Evolutionary conservation across 2,888 invertebrate genomes (phyloP).

Genomic region (Phengaris arion): DNA sequence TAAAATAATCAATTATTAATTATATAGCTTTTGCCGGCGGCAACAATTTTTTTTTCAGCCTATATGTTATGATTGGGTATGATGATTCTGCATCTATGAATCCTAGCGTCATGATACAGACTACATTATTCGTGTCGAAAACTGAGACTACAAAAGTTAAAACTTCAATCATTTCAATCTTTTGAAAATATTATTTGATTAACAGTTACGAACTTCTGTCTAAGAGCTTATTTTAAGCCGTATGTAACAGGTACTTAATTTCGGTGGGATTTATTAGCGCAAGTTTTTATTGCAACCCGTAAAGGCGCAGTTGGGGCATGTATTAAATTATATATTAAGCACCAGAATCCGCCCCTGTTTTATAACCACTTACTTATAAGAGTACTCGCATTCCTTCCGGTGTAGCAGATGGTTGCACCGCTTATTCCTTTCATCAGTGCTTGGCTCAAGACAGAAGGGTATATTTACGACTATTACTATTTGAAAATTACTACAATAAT

Average conservation of each 20-base stretch:
- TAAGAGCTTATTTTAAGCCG: slow-evolving; percentile 12
- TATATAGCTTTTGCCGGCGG: no score
- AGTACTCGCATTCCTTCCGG: not conserved
- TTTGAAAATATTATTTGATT: no score
- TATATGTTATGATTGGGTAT: no score
- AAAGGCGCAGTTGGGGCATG: slow-evolving; percentile 54
- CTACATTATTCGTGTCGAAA: no score
- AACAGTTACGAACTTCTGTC: not conserved
- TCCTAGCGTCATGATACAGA: no score
- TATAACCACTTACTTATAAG: not conserved
- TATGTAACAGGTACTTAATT: slow-evolving; percentile 19
- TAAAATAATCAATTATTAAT: no score
- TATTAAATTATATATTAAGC: slow-evolving; percentile 43
- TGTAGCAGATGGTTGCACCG: slow-evolving; percentile 8
- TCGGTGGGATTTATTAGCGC: slow-evolving; percentile 33
- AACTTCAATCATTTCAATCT: no score
- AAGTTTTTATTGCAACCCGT: slow-evolving; percentile 56
- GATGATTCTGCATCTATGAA: no score
- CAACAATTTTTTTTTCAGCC: no score
- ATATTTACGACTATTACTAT: not conserved
- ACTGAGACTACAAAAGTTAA: no score
- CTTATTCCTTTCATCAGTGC: not conserved
- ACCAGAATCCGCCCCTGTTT: not conserved
- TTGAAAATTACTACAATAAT: no score
- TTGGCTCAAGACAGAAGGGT: not conserved